phyloP scores from a whole-genome alignment of 2,797 vertebrate genomes.

The Masticophis lateralis region DNA sequence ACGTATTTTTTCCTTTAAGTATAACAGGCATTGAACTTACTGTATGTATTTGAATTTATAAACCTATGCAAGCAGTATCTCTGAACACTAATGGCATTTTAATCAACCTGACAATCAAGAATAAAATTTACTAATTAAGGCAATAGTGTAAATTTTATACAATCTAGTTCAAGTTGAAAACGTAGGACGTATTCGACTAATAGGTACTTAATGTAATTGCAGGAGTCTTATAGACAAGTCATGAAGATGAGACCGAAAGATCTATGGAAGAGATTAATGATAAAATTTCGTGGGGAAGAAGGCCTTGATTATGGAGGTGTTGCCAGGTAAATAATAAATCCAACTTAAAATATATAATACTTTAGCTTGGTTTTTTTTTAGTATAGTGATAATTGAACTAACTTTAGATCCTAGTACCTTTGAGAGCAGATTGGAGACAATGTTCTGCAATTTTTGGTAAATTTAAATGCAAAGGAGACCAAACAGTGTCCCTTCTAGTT shows the following conservation, averaged over 20 bases:
- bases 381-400: neutral
- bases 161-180: neutral
- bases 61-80: neutral
- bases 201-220: slow-evolving; percentile 38
- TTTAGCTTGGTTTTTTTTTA: neutral
- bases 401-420: neutral
- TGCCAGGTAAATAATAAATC: slow-evolving; percentile 79
- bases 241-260: slow-evolving; percentile 99
- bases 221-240: slow-evolving; percentile 97
- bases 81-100: neutral
- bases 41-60: neutral
- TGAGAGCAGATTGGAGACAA: neutral
- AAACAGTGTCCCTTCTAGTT: neutral
- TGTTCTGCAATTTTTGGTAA: neutral
- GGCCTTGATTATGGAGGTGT: slow-evolving; percentile 97
- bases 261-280: slow-evolving; percentile 97
- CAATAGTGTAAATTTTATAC: neutral
- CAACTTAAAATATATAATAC: neutral
- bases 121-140: neutral
- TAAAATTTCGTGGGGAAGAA: slow-evolving; percentile 97
- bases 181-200: neutral
- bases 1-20: neutral
- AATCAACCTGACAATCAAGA: neutral
- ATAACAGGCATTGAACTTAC: neutral
- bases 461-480: neutral